These are phyloP conservation scores for Serranus cabrilla DNA, from an alignment of 2,797 vertebrate genomes.

Conservation along the genomic window DNA sequence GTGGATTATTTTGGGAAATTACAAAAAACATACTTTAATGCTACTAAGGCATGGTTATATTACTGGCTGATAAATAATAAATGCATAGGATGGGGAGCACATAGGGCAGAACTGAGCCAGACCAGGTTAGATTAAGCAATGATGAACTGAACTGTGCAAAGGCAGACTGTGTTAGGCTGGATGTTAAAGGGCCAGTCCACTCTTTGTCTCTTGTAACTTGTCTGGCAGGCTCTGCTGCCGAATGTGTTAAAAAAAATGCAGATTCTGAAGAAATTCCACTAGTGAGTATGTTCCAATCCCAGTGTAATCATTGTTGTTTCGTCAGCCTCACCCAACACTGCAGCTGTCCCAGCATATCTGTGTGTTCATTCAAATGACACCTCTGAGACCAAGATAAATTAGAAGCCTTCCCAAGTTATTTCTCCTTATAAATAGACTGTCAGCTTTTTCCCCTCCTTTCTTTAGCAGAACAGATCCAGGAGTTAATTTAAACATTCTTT, in stretches of 20 bases:
- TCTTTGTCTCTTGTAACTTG: slow-evolving; percentile 15
- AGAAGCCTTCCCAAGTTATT: slow-evolving; percentile 82
- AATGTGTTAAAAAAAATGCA: slow-evolving; percentile 51
- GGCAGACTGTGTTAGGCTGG: slow-evolving; percentile 1
- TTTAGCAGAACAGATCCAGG: slow-evolving; percentile 75
- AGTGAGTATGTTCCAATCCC: slow-evolving; percentile 68
- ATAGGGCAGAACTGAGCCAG: slow-evolving; percentile 1
- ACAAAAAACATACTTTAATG: not conserved
- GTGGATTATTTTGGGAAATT: not conserved
- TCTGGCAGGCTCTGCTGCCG: slow-evolving; percentile 28
- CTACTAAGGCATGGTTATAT: not conserved
- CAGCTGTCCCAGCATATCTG: slow-evolving; percentile 69
- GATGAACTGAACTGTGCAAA: slow-evolving; percentile 16
- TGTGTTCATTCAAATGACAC: slow-evolving; percentile 82
- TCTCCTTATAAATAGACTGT: slow-evolving; percentile 85
- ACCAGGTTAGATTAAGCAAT: slow-evolving; percentile 1
- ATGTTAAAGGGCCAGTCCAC: slow-evolving; percentile 21
- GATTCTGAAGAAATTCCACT: slow-evolving; percentile 69
- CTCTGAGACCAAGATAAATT: slow-evolving; percentile 85
- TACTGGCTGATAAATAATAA: not conserved
- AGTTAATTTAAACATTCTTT: slow-evolving; percentile 87
- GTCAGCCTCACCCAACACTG: slow-evolving; percentile 66
- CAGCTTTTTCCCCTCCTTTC: slow-evolving; percentile 69
- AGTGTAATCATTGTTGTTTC: slow-evolving; percentile 79
- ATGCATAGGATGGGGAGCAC: not conserved